Conservation (phyloP, 2,797 vertebrate species). For the Novumbra hubbsi region DNA sequence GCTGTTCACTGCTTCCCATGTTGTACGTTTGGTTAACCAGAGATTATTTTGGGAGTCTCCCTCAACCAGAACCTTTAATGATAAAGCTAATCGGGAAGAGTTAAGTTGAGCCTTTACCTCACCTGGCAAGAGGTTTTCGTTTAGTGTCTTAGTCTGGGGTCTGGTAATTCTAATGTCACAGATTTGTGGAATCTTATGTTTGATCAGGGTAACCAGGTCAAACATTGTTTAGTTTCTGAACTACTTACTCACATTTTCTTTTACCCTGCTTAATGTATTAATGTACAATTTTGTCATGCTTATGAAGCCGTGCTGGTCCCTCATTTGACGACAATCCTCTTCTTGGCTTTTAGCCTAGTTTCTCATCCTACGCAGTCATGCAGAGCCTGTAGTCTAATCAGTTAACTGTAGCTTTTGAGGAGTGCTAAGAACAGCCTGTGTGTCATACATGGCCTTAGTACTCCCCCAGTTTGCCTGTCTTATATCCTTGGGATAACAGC, state of each 20-base stretch:
- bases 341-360: slow-evolving; percentile 66
- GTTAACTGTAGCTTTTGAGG: slow-evolving; percentile 35
- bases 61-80: background rate
- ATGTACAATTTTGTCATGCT: slow-evolving; percentile 42
- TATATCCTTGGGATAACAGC: slow-evolving; percentile 16
- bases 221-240: slow-evolving; percentile 48
- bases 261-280: slow-evolving; percentile 23
- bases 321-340: slow-evolving; percentile 61
- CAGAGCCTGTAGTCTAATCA: slow-evolving; percentile 26
- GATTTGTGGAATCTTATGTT: background rate
- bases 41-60: background rate
- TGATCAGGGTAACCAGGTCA: background rate
- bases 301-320: slow-evolving; percentile 60
- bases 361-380: slow-evolving; percentile 32
- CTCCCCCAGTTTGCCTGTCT: slow-evolving; percentile 9
- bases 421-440: slow-evolving; percentile 41
- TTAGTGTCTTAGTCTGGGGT: background rate
- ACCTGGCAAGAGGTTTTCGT: background rate
- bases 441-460: slow-evolving; percentile 33
- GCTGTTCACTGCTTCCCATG: background rate
- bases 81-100: background rate
- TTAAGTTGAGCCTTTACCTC: background rate
- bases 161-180: background rate
- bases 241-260: slow-evolving; percentile 25
- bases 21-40: background rate